Evolutionary conservation across 2,113 vertebrate genomes (phyloP).

Genomic region (Phycodurus eques): DNA sequence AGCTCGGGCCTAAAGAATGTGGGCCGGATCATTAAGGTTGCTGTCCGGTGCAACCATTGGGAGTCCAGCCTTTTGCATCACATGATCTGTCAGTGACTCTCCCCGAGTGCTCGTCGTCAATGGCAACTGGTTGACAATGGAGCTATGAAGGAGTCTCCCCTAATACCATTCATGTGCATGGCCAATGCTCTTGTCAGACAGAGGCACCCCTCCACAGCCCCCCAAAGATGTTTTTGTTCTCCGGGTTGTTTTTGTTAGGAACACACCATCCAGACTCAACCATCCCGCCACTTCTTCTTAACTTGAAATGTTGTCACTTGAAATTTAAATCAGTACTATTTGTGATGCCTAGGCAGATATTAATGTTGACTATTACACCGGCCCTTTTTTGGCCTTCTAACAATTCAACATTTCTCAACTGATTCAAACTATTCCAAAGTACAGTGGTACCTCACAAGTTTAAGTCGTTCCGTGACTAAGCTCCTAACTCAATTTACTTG

Average conservation of each 20-base stretch:
- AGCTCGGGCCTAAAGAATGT: constrained; percentile 58
- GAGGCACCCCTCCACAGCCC: constrained; percentile 15
- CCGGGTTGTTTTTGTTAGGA: constrained; percentile 33
- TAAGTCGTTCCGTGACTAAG: too few species aligned
- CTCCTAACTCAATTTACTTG: too few species aligned
- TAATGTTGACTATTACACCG: too few species aligned
- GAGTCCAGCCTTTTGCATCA: constrained; percentile 48
- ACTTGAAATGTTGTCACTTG: background rate
- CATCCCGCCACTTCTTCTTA: background rate
- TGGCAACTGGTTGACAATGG: constrained; percentile 59
- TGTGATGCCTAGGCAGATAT: background rate
- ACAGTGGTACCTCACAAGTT: too few species aligned
- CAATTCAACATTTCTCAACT: background rate
- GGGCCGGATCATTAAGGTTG: constrained; percentile 54
- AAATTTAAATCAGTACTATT: background rate
- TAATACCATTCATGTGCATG: constrained; percentile 58
- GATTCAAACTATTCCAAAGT: too few species aligned
- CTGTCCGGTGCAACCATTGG: constrained; percentile 38
- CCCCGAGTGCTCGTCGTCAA: constrained; percentile 43
- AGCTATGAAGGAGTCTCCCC: constrained; percentile 49
- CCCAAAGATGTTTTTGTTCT: constrained; percentile 57
- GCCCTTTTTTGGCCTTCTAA: too few species aligned
- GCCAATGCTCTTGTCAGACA: constrained; percentile 37
- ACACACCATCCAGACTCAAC: constrained; percentile 5
- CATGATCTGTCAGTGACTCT: constrained; percentile 49